These are phyloP conservation scores for Leguminivora glycinivorella DNA, from an alignment of 1,140 invertebrate genomes.

Conservation along the genomic window DNA sequence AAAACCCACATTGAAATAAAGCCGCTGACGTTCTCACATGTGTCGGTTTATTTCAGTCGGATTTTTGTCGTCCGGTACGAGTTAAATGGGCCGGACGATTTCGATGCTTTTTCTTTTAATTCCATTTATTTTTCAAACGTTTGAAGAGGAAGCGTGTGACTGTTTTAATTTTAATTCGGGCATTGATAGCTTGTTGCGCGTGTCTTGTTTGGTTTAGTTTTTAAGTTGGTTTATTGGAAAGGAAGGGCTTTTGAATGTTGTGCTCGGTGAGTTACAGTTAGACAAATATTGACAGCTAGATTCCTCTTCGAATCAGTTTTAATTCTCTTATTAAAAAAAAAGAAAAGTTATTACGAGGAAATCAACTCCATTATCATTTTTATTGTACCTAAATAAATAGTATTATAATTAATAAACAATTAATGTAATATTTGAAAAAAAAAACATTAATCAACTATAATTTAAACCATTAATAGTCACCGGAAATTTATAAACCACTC, in stretches of 20 bases:
- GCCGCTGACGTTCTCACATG: slow-evolving; percentile 66
- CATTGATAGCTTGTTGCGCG: slow-evolving; percentile 46
- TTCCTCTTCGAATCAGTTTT: neutral
- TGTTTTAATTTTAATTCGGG: slow-evolving; percentile 49
- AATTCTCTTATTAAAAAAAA: neutral
- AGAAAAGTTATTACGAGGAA: neutral
- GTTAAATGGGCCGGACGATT: slow-evolving; percentile 75
- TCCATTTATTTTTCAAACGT: slow-evolving; percentile 45
- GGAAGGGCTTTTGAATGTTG: slow-evolving; percentile 11
- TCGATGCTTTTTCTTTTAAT: slow-evolving; percentile 61
- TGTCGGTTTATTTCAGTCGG: slow-evolving; percentile 75
- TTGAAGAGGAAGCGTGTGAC: slow-evolving; percentile 53
- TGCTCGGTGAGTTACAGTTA: neutral
- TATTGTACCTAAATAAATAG: neutral
- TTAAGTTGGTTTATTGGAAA: neutral
- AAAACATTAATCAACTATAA: neutral
- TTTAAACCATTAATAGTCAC: neutral
- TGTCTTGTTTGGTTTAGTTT: slow-evolving; percentile 38
- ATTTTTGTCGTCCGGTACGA: slow-evolving; percentile 76
- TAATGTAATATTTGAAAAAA: neutral
- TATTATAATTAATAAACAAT: neutral
- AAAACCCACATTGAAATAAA: slow-evolving; percentile 22
- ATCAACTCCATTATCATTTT: neutral
- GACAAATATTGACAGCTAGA: neutral
- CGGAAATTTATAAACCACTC: slow-evolving; percentile 12